These are phyloP conservation scores for Orchesella flavescens DNA, from an alignment of 2,888 invertebrate species.

Conservation along the genomic window DNA sequence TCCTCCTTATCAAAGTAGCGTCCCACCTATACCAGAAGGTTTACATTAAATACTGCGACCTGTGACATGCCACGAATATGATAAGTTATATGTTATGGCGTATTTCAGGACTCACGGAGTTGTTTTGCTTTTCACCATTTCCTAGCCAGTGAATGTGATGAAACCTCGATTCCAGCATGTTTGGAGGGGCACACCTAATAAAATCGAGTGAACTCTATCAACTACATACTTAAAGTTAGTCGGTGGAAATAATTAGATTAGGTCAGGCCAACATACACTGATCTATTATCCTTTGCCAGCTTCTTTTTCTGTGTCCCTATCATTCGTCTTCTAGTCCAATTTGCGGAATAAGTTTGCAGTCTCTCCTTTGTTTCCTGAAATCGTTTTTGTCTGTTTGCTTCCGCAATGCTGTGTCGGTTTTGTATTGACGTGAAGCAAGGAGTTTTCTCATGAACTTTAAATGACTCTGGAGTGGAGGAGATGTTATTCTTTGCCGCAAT, in stretches of 20 bases:
- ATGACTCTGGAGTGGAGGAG: not conserved
- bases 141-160: slow-evolving; percentile 62
- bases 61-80: too few species aligned
- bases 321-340: slow-evolving; percentile 24
- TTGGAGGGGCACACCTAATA: slow-evolving; percentile 12
- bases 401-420: slow-evolving; percentile 30
- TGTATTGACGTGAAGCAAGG: slow-evolving; percentile 40
- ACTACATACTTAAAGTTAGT: too few species aligned
- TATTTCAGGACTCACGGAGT: slow-evolving; percentile 32
- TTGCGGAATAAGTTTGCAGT: slow-evolving; percentile 30
- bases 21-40: slow-evolving; percentile 39
- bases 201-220: too few species aligned
- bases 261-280: slow-evolving; percentile 15
- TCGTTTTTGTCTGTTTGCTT: slow-evolving; percentile 14
- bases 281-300: slow-evolving; percentile 31
- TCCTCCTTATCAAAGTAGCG: slow-evolving; percentile 63
- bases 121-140: slow-evolving; percentile 6
- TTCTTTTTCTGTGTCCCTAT: slow-evolving; percentile 48
- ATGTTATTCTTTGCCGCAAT: not conserved
- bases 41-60: too few species aligned
- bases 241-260: not conserved
- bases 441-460: slow-evolving; percentile 28
- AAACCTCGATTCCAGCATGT: slow-evolving; percentile 48
- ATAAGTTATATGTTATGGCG: too few species aligned
- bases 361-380: slow-evolving; percentile 2